phyloP scores from a whole-genome alignment of 1,140 invertebrate genomes.

The Drosophila bocqueti region DNA sequence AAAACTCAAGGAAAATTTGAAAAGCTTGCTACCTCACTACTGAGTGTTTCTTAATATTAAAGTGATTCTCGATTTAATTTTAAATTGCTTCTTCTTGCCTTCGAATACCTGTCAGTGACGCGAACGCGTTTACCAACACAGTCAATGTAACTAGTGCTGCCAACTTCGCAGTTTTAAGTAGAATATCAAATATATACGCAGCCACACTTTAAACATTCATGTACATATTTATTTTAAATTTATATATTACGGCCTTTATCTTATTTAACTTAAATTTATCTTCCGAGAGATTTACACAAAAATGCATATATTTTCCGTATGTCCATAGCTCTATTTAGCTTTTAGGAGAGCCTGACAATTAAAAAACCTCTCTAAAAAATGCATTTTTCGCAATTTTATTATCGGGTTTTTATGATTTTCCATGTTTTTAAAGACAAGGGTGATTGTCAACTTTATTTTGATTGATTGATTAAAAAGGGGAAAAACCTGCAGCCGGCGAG shows the following conservation, averaged over 20 bases:
- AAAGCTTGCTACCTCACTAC: not conserved
- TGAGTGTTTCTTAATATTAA: too few relatives aligned
- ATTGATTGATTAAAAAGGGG: not conserved
- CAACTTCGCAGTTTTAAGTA: not conserved
- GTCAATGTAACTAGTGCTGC: not conserved
- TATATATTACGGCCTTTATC: too few relatives aligned
- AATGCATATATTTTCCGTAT: not conserved
- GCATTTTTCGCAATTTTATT: too few relatives aligned
- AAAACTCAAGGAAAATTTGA: not conserved
- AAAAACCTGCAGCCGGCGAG: not conserved
- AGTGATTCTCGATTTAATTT: not conserved
- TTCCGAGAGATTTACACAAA: not conserved
- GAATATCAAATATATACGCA: not conserved
- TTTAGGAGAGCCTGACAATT: not conserved
- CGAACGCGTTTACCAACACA: conserved; percentile 1
- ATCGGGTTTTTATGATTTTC: not conserved
- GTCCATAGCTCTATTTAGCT: not conserved
- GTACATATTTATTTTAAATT: too few relatives aligned
- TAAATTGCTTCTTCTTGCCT: not conserved
- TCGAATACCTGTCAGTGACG: not conserved
- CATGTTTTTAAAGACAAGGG: not conserved
- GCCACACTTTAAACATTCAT: too few relatives aligned
- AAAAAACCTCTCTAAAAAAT: not conserved
- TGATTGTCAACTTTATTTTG: not conserved
- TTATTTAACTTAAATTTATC: not conserved